phyloP scores from a whole-genome alignment of 2,888 invertebrate genomes.

The Callosobruchus maculatus region DNA sequence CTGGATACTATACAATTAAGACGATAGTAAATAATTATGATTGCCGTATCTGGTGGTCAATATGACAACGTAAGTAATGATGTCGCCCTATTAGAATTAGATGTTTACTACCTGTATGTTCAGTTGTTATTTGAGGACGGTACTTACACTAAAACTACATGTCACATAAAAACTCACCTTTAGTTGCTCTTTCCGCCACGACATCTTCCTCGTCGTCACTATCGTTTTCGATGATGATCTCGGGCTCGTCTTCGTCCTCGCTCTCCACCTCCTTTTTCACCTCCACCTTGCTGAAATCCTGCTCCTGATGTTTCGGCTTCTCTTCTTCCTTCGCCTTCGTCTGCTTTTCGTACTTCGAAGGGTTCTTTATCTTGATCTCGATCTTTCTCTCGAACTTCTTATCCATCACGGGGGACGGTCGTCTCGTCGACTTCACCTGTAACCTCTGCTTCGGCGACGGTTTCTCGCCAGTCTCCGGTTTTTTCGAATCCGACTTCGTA shows the following conservation, averaged over 20 bases:
- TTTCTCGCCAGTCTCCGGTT: slow-evolving; percentile 11
- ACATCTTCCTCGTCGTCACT: slow-evolving; percentile 29
- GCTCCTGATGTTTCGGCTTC: not conserved
- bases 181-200: slow-evolving; percentile 6
- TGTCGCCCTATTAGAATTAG: too few relatives aligned
- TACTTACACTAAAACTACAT: not conserved
- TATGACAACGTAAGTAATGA: too few relatives aligned
- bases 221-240: slow-evolving; percentile 35
- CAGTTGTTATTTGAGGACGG: too few relatives aligned
- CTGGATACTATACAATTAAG: too few relatives aligned
- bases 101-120: too few relatives aligned
- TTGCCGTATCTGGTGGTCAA: too few relatives aligned
- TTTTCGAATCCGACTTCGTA: slow-evolving; percentile 7
- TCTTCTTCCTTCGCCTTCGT: slow-evolving; percentile 14
- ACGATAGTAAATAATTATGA: too few relatives aligned
- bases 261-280: slow-evolving; percentile 12
- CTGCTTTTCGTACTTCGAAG: slow-evolving; percentile 39
- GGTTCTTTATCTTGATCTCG: slow-evolving; percentile 45
- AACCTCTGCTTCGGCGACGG: slow-evolving; percentile 14
- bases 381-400: slow-evolving; percentile 37
- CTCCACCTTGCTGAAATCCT: slow-evolving; percentile 1
- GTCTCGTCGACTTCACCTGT: slow-evolving; percentile 18
- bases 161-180: not conserved
- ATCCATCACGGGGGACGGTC: slow-evolving; percentile 15
- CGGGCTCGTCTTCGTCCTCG: slow-evolving; percentile 26